phyloP scores from a whole-genome alignment of 1,140 invertebrate species.

The Drosophila tsacasi region DNA sequence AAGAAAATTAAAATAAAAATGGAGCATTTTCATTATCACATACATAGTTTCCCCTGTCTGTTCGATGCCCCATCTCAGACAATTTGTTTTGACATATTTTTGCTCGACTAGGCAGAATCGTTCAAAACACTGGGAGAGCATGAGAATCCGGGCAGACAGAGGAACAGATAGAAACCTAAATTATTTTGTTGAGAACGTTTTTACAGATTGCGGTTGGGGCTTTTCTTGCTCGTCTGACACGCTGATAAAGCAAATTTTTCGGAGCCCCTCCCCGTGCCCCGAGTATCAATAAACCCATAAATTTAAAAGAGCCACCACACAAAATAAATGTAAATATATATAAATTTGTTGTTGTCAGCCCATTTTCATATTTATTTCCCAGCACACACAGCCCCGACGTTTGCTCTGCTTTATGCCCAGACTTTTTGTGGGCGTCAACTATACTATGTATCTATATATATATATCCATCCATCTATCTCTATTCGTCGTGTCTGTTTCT shows the following conservation, averaged over 20 bases:
- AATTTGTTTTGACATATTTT: constrained; percentile 57
- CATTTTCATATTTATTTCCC: constrained; percentile 52
- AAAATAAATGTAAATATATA: constrained; percentile 50
- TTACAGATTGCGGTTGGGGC: constrained; percentile 47
- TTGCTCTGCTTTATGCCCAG: constrained; percentile 48
- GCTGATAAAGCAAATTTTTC: constrained; percentile 60
- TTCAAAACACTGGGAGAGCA: constrained; percentile 51
- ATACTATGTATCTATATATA: neutral
- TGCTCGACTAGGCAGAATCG: constrained; percentile 49
- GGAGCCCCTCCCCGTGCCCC: constrained; percentile 5
- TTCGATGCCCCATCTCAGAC: constrained; percentile 12
- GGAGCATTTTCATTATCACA: constrained; percentile 25
- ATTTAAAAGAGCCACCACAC: constrained; percentile 45
- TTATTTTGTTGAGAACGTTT: constrained; percentile 45
- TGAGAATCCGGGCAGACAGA: constrained; percentile 14
- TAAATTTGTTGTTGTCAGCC: constrained; percentile 63
- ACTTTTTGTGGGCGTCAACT: constrained; percentile 52
- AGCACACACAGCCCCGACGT: constrained; percentile 13
- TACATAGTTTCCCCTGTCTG: neutral
- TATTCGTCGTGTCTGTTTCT: constrained; percentile 8
- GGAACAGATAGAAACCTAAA: constrained; percentile 39
- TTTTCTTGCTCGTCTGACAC: constrained; percentile 23
- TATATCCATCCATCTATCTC: constrained; percentile 34
- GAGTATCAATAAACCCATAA: constrained; percentile 64
- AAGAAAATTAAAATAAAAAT: neutral